Conservation (phyloP, 2,113 vertebrate species). For the Megaceryle torquata region DNA sequence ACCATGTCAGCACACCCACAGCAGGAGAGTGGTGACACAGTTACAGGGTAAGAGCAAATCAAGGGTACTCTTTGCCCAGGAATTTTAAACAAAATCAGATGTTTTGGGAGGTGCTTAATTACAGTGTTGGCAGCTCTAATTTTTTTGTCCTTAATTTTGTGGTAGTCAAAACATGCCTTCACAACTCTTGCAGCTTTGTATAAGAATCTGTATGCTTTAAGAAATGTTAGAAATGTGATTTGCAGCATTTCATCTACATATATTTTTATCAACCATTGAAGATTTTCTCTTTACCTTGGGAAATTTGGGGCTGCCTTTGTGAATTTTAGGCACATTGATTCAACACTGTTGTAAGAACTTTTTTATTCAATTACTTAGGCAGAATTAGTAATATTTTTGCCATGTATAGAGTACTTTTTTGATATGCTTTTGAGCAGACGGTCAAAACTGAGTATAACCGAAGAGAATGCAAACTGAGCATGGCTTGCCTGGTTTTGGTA, state of each 20-base stretch:
- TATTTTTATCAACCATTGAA: neutral
- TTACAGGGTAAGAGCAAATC: neutral
- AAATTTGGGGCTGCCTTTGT: neutral
- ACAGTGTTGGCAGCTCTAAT: neutral
- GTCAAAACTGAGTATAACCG: neutral
- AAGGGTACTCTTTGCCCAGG: neutral
- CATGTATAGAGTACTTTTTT: neutral
- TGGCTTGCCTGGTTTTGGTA: neutral
- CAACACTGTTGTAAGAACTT: neutral
- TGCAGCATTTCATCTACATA: neutral
- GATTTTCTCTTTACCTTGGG: neutral
- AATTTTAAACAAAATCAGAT: neutral
- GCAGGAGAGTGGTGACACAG: neutral
- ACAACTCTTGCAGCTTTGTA: neutral
- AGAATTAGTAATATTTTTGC: neutral
- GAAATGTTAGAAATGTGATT: neutral
- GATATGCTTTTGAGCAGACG: neutral
- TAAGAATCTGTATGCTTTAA: neutral
- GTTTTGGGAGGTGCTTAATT: neutral
- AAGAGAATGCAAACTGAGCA: neutral
- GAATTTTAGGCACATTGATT: neutral
- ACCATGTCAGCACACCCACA: neutral
- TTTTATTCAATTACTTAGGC: neutral
- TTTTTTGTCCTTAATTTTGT: conserved; percentile 2
- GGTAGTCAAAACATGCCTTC: neutral